Percentiles rank a stretch among this genome's conserved stretches.
Evolutionary conservation across 2,888 invertebrate species (phyloP).

Genomic region (Andrena camellia): DNA sequence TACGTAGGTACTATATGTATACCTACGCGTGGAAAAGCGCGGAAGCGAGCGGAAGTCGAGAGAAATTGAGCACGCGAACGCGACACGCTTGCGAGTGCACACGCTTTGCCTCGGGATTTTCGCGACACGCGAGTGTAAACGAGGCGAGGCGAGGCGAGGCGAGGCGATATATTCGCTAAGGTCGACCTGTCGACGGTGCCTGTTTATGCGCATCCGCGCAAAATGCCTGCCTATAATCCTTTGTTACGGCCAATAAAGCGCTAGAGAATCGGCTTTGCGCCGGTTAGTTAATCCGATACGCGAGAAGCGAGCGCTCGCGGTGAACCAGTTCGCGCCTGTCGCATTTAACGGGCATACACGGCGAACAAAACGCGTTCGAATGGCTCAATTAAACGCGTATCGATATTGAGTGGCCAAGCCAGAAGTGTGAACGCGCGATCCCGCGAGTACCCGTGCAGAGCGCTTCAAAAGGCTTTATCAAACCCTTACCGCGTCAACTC

Average conservation of each 20-base stretch:
- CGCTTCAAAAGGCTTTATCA: not conserved
- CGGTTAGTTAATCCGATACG: constrained; percentile 16
- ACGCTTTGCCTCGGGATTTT: constrained; percentile 4
- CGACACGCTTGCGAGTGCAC: not conserved
- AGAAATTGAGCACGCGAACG: not conserved
- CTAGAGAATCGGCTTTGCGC: not conserved
- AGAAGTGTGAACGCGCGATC: not conserved
- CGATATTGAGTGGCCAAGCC: not conserved
- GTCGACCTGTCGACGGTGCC: not conserved
- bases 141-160: not conserved
- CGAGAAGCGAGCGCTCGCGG: constrained; percentile 8
- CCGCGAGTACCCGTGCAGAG: not conserved
- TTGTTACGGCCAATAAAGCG: constrained; percentile 33
- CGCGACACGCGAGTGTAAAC: not conserved
- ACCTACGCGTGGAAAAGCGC: not conserved
- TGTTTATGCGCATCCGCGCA: constrained; percentile 10
- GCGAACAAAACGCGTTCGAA: constrained; percentile 17
- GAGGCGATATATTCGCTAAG: not conserved
- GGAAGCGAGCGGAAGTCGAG: not conserved
- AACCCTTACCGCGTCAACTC: too few species aligned
- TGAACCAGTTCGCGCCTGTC: constrained; percentile 6
- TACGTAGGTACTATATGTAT: too few species aligned
- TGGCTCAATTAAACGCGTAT: constrained; percentile 7
- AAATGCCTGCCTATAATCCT: constrained; percentile 17
- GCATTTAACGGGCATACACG: not conserved